Conservation (phyloP, 2,888 invertebrate species). For the Eudasyphora cyanicolor region DNA sequence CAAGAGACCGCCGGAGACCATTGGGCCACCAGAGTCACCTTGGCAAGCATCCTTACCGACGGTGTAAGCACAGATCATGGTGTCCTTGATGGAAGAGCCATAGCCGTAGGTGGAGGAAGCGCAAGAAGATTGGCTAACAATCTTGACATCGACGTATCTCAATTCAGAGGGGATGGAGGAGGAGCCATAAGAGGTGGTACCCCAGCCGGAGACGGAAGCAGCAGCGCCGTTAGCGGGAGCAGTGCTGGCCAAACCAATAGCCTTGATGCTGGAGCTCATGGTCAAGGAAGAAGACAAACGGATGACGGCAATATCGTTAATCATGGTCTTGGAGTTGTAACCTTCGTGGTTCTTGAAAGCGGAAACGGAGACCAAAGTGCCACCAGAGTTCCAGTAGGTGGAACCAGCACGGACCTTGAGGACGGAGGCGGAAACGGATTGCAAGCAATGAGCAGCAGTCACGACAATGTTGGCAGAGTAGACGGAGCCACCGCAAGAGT, state of each 20-base stretch:
- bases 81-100: conserved; percentile 64
- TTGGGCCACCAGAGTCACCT: too few relatives aligned
- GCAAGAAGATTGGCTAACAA: conserved; percentile 79
- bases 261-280: conserved; percentile 76
- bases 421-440: conserved; percentile 67
- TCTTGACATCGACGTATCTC: conserved; percentile 79
- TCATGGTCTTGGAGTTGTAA: conserved; percentile 80
- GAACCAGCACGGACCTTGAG: conserved; percentile 82
- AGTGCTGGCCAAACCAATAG: conserved; percentile 78
- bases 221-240: conserved; percentile 55
- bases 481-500: conserved; percentile 82
- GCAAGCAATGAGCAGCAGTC: conserved; percentile 84
- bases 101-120: conserved; percentile 71
- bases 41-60: conserved; percentile 74
- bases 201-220: conserved; percentile 75
- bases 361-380: conserved; percentile 63
- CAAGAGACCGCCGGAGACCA: conserved; percentile 69
- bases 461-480: conserved; percentile 80
- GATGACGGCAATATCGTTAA: conserved; percentile 83
- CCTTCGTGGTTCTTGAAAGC: conserved; percentile 70
- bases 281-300: conserved; percentile 80
- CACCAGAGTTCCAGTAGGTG: conserved; percentile 76
- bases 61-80: conserved; percentile 74
- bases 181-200: conserved; percentile 65
- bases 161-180: conserved; percentile 65